Evolutionary conservation across 1,140 invertebrate genomes (phyloP), one percentile per base, ranked within the genome.

Genomic region (Papilio machaon): DNA sequence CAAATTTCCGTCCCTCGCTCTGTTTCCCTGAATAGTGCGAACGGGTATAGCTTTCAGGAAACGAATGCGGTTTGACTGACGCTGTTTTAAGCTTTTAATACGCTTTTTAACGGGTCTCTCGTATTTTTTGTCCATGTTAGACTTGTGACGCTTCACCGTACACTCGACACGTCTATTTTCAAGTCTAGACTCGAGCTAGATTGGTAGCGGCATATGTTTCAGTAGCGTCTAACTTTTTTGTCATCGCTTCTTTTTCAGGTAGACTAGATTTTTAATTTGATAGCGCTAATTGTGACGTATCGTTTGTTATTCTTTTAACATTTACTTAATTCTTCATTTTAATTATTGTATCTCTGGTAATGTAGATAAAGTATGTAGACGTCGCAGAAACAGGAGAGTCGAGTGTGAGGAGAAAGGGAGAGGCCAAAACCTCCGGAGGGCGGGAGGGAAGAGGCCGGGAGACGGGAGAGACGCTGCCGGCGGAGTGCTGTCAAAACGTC

Each of bases 401-500:
- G 87, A 85, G 85, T 88, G 87, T 85, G 88, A 86, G 82, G 85
- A 43, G 83, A 83, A 81, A 64, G 83, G 83, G 84, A 82, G 81
- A 85, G 83, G 86, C 85, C 11, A 35, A 83, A 85, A 84, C 81
- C 81, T 81, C 49, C 80, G 77, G 76, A 49, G 85, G 79, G 67
- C 77, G 84, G 80, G 83, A 73, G 89, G 58, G 83, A 86, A 81
- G 84, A 84, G 80, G 85, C 73, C 35, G 67, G 84, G 82, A 80
- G 73, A 19, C 64, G 79, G 88, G 89, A 84, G 87, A 84, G 81
- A 86, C 81, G 83, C 86, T 88, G 89, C 88, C 93, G 92, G 91
- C 92, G 92, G 92, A 89, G 91, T 91, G 89, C 94, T 95, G 94
- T 95, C 94, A 95, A 95, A 95, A 95, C 92, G 94, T 95, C 94